Percentiles rank a stretch among this genome's conserved stretches.
Conservation (phyloP, 2,888 invertebrate species). For the Patella caerulea region DNA sequence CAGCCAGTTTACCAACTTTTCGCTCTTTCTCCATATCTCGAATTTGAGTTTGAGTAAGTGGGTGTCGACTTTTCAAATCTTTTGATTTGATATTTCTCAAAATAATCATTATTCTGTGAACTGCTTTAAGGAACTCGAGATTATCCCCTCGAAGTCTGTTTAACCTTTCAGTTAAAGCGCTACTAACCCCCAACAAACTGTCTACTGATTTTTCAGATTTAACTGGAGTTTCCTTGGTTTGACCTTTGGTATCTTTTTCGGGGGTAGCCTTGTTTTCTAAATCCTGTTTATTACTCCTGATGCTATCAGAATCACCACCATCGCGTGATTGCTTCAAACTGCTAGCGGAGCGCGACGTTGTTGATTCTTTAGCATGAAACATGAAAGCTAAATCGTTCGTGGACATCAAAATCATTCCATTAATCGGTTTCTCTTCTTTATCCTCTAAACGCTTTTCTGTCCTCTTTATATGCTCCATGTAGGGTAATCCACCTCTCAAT, state of each 20-base stretch:
- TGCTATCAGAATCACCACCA: not conserved
- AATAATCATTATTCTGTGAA: conserved; percentile 39
- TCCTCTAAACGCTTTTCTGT: not conserved
- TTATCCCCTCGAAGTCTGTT: conserved; percentile 44
- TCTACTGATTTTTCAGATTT: not conserved
- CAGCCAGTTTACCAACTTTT: not conserved
- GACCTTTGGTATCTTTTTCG: too few relatives aligned
- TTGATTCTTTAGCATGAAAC: not conserved
- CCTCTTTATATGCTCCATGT: not conserved
- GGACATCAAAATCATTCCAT: conserved; percentile 4
- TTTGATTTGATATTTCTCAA: conserved; percentile 46
- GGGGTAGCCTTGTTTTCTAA: too few relatives aligned
- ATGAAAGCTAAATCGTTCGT: not conserved
- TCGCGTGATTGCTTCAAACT: not conserved
- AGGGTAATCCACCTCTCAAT: not conserved
- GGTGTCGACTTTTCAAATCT: conserved; percentile 49
- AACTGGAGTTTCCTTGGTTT: too few relatives aligned
- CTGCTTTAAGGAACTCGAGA: conserved; percentile 39
- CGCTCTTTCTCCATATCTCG: not conserved
- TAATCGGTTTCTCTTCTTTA: not conserved
- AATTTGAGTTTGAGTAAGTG: not conserved
- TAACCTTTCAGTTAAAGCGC: conserved; percentile 27
- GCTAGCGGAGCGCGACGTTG: not conserved
- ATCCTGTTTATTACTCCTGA: not conserved
- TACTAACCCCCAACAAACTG: not conserved